A percentile compares a stretch with the other conserved stretches of the same genome.
These are phyloP conservation scores for Leptinotarsa undecemlineata DNA, from an alignment of 1,140 invertebrate genomes.

Conservation along the genomic window DNA sequence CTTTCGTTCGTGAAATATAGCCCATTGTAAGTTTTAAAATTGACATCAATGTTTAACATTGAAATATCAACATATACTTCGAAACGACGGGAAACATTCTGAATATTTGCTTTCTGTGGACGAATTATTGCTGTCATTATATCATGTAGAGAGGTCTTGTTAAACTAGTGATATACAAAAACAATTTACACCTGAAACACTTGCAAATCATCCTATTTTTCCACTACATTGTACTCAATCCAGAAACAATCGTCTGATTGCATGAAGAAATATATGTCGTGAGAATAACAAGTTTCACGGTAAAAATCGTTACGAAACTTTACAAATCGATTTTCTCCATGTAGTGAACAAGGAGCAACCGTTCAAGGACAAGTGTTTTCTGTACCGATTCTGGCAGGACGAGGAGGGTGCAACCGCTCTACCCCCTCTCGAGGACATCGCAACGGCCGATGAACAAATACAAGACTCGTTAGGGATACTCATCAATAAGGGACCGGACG, in stretches of 20 bases:
- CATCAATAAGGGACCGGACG: slow-evolving; percentile 73
- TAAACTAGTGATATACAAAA: too few relatives aligned
- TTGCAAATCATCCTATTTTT: too few relatives aligned
- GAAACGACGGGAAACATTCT: too few relatives aligned
- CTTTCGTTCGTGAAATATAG: too few relatives aligned
- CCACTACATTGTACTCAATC: too few relatives aligned
- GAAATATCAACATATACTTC: too few relatives aligned
- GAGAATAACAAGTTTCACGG: background rate
- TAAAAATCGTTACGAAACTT: background rate
- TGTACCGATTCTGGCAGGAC: slow-evolving; percentile 81
- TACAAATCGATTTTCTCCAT: slow-evolving; percentile 28
- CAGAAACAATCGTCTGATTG: background rate
- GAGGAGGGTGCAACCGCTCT: slow-evolving; percentile 61
- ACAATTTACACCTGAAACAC: too few relatives aligned
- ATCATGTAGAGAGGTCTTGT: too few relatives aligned
- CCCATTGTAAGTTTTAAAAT: too few relatives aligned
- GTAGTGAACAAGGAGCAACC: slow-evolving; percentile 78
- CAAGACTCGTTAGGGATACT: slow-evolving; percentile 69
- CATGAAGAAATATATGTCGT: background rate
- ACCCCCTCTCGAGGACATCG: slow-evolving; percentile 62
- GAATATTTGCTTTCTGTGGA: too few relatives aligned
- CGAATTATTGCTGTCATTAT: too few relatives aligned
- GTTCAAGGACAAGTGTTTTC: slow-evolving; percentile 83
- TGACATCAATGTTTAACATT: too few relatives aligned
- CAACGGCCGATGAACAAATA: slow-evolving; percentile 70